Base-by-base conservation (phyloP, 2,888 invertebrate genomes). In the Lochmaea crataegi region DNA sequence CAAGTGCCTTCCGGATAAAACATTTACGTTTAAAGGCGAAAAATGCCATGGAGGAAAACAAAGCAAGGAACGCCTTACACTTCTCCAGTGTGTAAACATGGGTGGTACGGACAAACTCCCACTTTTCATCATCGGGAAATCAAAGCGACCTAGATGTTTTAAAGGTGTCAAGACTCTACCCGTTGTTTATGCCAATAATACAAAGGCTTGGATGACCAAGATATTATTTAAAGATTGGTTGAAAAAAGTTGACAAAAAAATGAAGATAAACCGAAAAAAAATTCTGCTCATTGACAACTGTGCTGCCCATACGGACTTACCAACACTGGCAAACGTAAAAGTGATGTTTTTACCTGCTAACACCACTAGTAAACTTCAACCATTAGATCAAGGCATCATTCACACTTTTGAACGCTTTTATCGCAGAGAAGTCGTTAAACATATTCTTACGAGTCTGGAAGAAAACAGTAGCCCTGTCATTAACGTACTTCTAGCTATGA, bases 221-320 rank as follows among this genome's bases (percentile, higher is more conserved):
- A 12, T 10, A 6, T 10, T 51, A 41, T 41, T 41, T 9, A 41
- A 9, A 6, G 4, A 4, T 41, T 41, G 41, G 41, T 9, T 41
- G 9, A 41, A 41, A 9, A 41, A 41, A 41, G 9, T 51, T 12
- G 16, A 51, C 51, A 51, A 51, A 16, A 12, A 51, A 6, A 51
- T 51, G 51, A 51, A 51, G 51, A 51, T 45, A 11, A 71, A 42
- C 12, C 45, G 38, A 48, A 45, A n/a, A 45, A 18, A 58, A 18
- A 16, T 56, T 5, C 26, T 68, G 16, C 58, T 42, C 14, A 16
- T 14, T 42, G 57, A 66, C 38, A 60, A 45, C 45, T 48, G 26
- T 65, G 41, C 58, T 65, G 60, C 51, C 51, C 51, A 51, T 51
- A 12, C 9, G 14, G 51, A 51, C 51, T 6, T 51, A 51, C 51